These are phyloP conservation scores for Brevimyrus niger DNA, from an alignment of 2,113 vertebrate species.

Conservation along the genomic window DNA sequence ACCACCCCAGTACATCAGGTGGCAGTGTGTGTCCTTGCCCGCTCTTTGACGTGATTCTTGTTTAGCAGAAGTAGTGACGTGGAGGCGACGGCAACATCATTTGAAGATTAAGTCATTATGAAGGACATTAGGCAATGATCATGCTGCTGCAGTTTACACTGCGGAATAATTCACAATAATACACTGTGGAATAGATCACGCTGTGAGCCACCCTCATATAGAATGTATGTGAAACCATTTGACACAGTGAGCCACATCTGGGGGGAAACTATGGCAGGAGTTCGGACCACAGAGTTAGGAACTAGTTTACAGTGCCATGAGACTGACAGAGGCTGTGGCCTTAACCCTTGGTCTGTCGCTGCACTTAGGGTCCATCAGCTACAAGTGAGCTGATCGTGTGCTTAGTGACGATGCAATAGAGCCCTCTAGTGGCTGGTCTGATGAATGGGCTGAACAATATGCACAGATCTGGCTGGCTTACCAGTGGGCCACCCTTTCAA, in stretches of 20 bases:
- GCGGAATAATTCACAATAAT: neutral
- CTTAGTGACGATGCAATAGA: neutral
- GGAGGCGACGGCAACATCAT: neutral
- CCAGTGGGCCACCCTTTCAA: neutral
- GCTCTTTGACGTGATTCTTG: neutral
- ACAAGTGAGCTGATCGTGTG: neutral
- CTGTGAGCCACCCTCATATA: neutral
- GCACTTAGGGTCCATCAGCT: neutral
- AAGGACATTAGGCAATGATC: neutral
- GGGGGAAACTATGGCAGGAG: neutral
- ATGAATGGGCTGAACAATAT: neutral
- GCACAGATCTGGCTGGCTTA: neutral
- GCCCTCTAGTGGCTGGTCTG: neutral
- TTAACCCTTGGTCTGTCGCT: neutral
- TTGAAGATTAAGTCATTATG: neutral
- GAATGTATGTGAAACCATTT: neutral
- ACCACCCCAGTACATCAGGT: neutral
- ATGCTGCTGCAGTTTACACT: neutral
- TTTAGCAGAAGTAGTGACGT: neutral
- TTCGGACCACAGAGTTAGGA: neutral
- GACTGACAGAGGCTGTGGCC: neutral
- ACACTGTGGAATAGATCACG: neutral
- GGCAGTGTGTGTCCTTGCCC: neutral
- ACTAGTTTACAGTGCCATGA: neutral
- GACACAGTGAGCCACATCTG: neutral